phyloP scores from a whole-genome alignment of 2,797 vertebrate genomes.

The Morus bassanus region DNA sequence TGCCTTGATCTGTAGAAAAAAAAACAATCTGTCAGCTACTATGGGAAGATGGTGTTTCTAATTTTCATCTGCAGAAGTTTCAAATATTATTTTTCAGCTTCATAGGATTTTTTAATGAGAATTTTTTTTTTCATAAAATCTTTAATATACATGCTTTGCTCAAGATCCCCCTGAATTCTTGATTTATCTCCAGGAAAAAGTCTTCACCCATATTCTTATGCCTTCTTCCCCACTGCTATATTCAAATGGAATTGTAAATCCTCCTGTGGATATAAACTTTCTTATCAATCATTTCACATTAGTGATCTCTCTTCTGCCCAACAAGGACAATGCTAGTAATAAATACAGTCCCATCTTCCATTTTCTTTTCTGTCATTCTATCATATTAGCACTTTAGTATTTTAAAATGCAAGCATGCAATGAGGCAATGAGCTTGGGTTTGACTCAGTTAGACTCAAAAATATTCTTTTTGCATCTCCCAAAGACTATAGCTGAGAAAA shows the following conservation, averaged over 20 bases:
- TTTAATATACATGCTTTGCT: neutral
- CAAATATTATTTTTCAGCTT: neutral
- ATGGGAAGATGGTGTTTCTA: neutral
- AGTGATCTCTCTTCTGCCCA: neutral
- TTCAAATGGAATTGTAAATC: neutral
- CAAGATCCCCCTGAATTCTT: neutral
- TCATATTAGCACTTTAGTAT: neutral
- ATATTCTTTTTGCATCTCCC: neutral
- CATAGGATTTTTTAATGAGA: accelerated
- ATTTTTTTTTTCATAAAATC: neutral
- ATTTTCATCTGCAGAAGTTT: neutral
- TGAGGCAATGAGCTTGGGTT: neutral
- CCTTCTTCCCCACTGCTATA: neutral
- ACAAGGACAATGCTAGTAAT: neutral
- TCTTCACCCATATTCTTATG: neutral
- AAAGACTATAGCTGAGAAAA: neutral
- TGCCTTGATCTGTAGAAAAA: neutral
- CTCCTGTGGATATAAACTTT: neutral
- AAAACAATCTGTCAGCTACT: neutral
- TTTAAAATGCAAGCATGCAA: neutral
- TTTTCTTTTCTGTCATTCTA: neutral
- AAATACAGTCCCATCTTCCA: neutral
- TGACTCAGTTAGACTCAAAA: neutral
- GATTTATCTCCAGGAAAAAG: neutral
- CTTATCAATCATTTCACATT: neutral